Conservation (phyloP, 1,140 invertebrate species). For the Atta cephalotes region DNA sequence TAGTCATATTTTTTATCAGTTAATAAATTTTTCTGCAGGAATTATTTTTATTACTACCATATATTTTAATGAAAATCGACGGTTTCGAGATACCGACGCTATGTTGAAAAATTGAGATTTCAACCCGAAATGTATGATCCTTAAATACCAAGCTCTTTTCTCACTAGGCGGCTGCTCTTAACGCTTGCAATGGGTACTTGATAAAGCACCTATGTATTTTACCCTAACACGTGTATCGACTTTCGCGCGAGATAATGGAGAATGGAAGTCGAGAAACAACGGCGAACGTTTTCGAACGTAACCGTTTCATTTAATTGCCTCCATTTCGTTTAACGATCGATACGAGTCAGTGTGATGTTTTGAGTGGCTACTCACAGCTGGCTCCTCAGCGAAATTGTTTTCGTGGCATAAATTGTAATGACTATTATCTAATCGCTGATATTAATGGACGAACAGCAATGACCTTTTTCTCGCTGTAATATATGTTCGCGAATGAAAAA, state of each 20-base stretch:
- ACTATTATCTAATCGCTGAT: constrained; percentile 22
- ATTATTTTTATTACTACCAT: neutral
- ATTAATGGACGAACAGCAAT: constrained; percentile 5
- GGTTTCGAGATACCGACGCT: neutral
- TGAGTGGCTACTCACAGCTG: constrained; percentile 32
- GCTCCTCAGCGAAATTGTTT: constrained; percentile 50
- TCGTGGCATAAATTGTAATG: constrained; percentile 33
- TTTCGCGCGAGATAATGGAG: constrained; percentile 59
- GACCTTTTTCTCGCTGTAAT: too few species aligned
- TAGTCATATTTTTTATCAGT: neutral
- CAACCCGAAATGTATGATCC: neutral
- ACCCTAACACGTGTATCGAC: constrained; percentile 60
- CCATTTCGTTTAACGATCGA: constrained; percentile 60
- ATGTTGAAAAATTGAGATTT: neutral
- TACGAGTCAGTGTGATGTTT: constrained; percentile 34
- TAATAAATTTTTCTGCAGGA: neutral
- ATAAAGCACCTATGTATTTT: constrained; percentile 62
- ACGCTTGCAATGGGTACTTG: constrained; percentile 36
- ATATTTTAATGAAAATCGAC: neutral
- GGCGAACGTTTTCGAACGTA: constrained; percentile 55
- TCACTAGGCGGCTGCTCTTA: constrained; percentile 35
- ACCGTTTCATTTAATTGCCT: constrained; percentile 64
- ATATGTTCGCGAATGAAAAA: neutral
- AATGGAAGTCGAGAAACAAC: constrained; percentile 51
- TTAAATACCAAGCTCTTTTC: constrained; percentile 25